Conservation (phyloP, 2,113 vertebrate species). For the Prionailurus viverrinus region DNA sequence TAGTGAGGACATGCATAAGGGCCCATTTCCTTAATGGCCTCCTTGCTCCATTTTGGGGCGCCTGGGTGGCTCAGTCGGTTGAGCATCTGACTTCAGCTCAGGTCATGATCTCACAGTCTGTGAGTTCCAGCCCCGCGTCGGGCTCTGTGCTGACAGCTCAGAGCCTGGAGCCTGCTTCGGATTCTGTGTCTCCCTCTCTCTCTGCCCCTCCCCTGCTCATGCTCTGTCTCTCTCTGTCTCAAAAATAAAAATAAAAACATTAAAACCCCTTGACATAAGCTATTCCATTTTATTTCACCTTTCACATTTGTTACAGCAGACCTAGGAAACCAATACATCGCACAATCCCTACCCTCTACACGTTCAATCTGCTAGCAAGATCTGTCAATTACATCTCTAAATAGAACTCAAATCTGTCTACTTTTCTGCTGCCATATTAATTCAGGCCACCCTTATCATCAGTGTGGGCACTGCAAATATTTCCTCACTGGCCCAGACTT, state of each 20-base stretch:
- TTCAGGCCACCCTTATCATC: neutral
- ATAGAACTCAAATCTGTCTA: neutral
- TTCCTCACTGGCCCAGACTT: neutral
- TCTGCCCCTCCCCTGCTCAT: too few relatives aligned
- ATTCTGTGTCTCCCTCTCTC: too few relatives aligned
- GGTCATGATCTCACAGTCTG: too few relatives aligned
- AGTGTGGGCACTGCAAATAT: neutral
- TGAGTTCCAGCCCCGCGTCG: rapidly evolving
- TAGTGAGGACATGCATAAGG: neutral
- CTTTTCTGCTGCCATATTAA: neutral
- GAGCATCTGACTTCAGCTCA: too few relatives aligned
- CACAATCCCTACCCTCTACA: neutral
- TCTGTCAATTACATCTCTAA: neutral
- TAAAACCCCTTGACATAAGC: neutral
- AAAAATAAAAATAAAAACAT: too few relatives aligned
- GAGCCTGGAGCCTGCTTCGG: too few relatives aligned
- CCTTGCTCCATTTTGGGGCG: neutral
- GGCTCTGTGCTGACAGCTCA: too few relatives aligned
- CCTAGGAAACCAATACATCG: neutral
- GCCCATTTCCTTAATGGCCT: neutral
- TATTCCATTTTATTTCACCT: neutral
- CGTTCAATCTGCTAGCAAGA: neutral
- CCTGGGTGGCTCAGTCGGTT: too few relatives aligned
- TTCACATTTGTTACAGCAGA: neutral
- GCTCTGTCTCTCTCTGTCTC: too few relatives aligned